Base-by-base conservation (phyloP, 2,888 invertebrate genomes). In the Limenitis camilla region DNA sequence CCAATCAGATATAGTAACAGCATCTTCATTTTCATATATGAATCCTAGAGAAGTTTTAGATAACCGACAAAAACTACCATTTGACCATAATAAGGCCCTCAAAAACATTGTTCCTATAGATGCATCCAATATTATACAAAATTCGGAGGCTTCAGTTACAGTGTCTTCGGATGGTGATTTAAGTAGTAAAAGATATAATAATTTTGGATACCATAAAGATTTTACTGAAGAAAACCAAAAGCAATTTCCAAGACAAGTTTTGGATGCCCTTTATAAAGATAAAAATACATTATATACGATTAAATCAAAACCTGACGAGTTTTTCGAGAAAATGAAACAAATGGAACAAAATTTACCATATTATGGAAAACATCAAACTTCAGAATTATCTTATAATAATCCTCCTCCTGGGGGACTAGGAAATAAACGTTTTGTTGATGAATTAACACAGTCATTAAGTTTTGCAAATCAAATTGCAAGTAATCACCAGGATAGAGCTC, bases 41-140 rank as follows among this genome's bases (percentile, higher is more conserved):
- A 77, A 71, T 61, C 73, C 70, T 58, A 80, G 82, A 58, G 72
- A 63, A 54, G 65, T 55, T 31, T 35, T 66, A 35, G 81, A 84
- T 10, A 68, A 64, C 9, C 84, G 79, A 62, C 58, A 67, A 36
- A 82, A 85, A 63, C 75, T 72, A 57, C 74, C 77, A 1, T 88
- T 88, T 64, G 88, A 88, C 62, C 87, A 88, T 50, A 82, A 83
- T 35, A 88, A 84, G 61, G 87, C 85, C 1, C 66, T 87, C 46
- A 87, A 86, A 72, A 85, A 81, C 66, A 85, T 87, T 52, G 83
- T 88, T 19, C 81, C 88, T 2, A 84, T 88, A 43, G 88, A 84
- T 61, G 77, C 84, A 4, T 80, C 86, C 33, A 88, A 87, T 59
- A 81, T 84, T 31, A 76, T 87, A 8, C 63, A 73, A 11, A 81